These are phyloP conservation scores for Celastrina argiolus DNA, from an alignment of 2,888 invertebrate genomes.

Conservation along the genomic window DNA sequence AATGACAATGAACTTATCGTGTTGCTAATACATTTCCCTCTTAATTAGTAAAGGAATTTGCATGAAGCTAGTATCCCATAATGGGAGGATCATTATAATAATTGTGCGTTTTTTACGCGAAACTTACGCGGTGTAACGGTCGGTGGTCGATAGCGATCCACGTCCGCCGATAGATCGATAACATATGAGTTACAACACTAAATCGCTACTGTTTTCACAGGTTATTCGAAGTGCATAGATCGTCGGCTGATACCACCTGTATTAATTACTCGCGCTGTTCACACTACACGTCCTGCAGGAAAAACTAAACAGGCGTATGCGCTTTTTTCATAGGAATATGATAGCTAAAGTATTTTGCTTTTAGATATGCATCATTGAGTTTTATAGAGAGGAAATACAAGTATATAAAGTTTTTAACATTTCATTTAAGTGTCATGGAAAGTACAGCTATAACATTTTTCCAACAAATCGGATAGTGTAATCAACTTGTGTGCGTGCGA, in stretches of 20 bases:
- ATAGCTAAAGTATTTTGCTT: neutral
- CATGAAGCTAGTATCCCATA: conserved; percentile 69
- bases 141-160: conserved; percentile 62
- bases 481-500: conserved; percentile 56
- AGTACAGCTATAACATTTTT: neutral
- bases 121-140: conserved; percentile 66
- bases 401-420: neutral
- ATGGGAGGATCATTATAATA: conserved; percentile 72
- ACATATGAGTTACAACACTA: conserved; percentile 53
- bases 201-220: conserved; percentile 59
- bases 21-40: conserved; percentile 69
- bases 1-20: conserved; percentile 29
- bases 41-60: conserved; percentile 70
- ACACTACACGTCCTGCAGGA: neutral
- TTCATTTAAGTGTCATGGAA: neutral
- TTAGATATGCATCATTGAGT: neutral
- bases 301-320: neutral
- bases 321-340: neutral
- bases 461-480: neutral
- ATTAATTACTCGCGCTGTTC: conserved; percentile 56
- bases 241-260: conserved; percentile 62
- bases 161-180: conserved; percentile 73
- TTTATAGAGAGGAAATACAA: neutral
- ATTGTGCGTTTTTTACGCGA: conserved; percentile 69
- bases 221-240: conserved; percentile 54